Conservation (phyloP, 2,888 invertebrate species). For the Smittia aterrima region DNA sequence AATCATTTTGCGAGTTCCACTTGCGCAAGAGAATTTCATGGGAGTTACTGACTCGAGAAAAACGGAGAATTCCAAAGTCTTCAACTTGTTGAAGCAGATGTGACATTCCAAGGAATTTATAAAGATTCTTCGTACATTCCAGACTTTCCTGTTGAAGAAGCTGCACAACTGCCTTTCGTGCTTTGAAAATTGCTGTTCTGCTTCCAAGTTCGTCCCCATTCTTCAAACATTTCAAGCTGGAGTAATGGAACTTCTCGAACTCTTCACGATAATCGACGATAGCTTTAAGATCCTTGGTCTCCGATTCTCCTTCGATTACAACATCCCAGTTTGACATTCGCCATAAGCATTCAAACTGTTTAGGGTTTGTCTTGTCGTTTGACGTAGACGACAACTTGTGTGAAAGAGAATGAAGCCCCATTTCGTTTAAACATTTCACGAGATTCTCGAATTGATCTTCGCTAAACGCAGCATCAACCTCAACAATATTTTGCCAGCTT, state of each 20-base stretch:
- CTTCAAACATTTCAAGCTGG: slow-evolving; percentile 58
- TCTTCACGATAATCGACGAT: slow-evolving; percentile 47
- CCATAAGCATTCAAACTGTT: slow-evolving; percentile 76
- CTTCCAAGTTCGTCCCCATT: slow-evolving; percentile 57
- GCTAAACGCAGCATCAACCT: neutral
- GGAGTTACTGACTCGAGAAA: slow-evolving; percentile 26
- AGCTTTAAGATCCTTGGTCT: neutral
- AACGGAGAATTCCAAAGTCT: slow-evolving; percentile 56
- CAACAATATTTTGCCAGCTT: neutral
- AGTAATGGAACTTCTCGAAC: slow-evolving; percentile 58
- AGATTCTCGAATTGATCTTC: slow-evolving; percentile 46
- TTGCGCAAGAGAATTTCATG: slow-evolving; percentile 56
- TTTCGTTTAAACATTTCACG: slow-evolving; percentile 54
- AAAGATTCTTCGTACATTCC: slow-evolving; percentile 75
- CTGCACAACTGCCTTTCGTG: slow-evolving; percentile 60
- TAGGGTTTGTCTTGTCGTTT: neutral
- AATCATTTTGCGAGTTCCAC: slow-evolving; percentile 63
- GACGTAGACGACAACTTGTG: slow-evolving; percentile 56
- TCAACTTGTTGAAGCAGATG: slow-evolving; percentile 73
- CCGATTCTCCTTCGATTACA: neutral
- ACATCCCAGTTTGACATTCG: slow-evolving; percentile 59
- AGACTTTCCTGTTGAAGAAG: slow-evolving; percentile 62
- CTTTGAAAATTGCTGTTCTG: slow-evolving; percentile 58
- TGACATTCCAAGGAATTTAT: slow-evolving; percentile 66
- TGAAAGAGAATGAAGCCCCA: slow-evolving; percentile 62